These are phyloP conservation scores for Zelleria hepariella DNA, from an alignment of 2,888 invertebrate species.

Conservation along the genomic window DNA sequence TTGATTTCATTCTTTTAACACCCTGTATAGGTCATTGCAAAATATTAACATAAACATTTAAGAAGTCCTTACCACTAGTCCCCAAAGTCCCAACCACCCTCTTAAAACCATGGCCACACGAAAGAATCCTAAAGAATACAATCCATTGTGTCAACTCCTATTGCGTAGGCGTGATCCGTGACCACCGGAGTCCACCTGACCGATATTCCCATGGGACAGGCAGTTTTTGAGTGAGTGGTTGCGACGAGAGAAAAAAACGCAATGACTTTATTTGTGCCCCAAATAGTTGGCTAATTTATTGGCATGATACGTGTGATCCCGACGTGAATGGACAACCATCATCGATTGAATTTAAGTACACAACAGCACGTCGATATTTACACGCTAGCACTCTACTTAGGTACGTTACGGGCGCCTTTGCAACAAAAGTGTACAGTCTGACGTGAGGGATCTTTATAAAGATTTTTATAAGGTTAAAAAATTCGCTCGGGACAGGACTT, in stretches of 20 bases:
- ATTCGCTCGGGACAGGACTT: too few species aligned
- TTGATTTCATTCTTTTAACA: too few species aligned
- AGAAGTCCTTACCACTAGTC: neutral
- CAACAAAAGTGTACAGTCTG: too few species aligned
- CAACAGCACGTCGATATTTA: too few species aligned
- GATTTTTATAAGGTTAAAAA: too few species aligned
- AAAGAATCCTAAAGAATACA: neutral
- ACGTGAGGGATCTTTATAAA: too few species aligned
- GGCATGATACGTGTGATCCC: conserved; percentile 8
- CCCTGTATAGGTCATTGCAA: neutral
- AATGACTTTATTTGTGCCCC: conserved; percentile 16
- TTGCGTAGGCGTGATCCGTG: conserved; percentile 44
- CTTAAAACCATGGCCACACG: neutral
- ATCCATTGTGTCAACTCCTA: neutral
- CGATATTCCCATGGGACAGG: conserved; percentile 31
- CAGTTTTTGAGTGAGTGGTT: conserved; percentile 16
- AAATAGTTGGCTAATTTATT: conserved; percentile 35
- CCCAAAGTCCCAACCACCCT: neutral
- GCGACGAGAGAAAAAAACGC: conserved; percentile 13
- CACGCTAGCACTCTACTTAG: too few species aligned
- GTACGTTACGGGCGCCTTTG: too few species aligned
- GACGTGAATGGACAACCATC: too few species aligned
- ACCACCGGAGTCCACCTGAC: conserved; percentile 47
- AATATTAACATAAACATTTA: neutral
- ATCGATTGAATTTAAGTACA: too few species aligned